Evolutionary conservation across 92 coral and sea anemone genomes (phyloP).

Genomic region (Galaxea fascicularis): DNA sequence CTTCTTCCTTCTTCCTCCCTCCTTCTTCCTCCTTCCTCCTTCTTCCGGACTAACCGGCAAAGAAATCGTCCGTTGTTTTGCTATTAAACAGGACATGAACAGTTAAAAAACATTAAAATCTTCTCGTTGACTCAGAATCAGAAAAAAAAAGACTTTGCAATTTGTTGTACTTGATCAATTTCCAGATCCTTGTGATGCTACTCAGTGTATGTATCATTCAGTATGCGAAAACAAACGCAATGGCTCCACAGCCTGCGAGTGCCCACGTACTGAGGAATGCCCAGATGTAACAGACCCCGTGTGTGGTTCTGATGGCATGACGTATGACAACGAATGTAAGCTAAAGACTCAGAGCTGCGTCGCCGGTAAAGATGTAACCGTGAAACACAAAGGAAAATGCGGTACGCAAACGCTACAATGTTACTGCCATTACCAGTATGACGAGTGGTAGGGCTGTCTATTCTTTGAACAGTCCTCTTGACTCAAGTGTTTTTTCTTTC

Average conservation of each 20-base stretch:
- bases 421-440: background rate
- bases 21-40: too few species aligned
- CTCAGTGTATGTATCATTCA: conserved; percentile 77
- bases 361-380: conserved; percentile 42
- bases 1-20: too few species aligned
- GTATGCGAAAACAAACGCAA: conserved; percentile 64
- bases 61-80: too few species aligned
- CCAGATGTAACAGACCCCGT: conserved; percentile 67
- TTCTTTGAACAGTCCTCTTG: too few species aligned
- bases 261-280: conserved; percentile 74
- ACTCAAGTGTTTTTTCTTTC: too few species aligned
- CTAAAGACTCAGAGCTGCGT: conserved; percentile 81
- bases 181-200: conserved; percentile 84
- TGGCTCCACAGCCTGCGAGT: conserved; percentile 86
- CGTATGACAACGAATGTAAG: conserved; percentile 84
- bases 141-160: background rate
- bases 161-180: background rate
- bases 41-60: too few species aligned
- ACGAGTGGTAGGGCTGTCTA: background rate
- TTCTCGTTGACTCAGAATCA: too few species aligned
- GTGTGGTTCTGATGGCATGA: conserved; percentile 93
- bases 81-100: too few species aligned
- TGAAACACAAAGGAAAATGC: conserved; percentile 78
- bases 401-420: conserved; percentile 55
- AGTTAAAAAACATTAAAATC: too few species aligned